Evolutionary conservation across 2,113 vertebrate genomes (phyloP).

Genomic region (Aptenodytes patagonicus): DNA sequence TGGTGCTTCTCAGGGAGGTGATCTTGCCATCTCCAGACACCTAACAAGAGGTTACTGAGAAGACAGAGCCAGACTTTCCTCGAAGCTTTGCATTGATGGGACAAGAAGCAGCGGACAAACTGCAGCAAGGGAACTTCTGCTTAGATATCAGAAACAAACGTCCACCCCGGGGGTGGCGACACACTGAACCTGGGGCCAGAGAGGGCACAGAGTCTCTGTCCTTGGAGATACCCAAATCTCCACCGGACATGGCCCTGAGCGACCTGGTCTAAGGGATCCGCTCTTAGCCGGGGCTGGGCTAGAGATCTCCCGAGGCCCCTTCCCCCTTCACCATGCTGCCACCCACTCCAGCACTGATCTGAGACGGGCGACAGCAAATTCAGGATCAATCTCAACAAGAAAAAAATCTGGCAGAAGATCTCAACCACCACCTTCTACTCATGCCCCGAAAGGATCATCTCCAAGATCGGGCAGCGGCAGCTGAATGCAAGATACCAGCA

Average conservation of each 20-base stretch:
- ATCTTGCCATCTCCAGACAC: background rate
- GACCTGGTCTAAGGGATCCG: background rate
- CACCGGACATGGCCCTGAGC: background rate
- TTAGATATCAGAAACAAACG: accelerated
- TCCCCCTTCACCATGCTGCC: background rate
- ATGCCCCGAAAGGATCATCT: background rate
- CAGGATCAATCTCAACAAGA: background rate
- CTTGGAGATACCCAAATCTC: background rate
- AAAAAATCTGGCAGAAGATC: background rate
- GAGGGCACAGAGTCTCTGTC: background rate
- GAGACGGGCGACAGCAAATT: background rate
- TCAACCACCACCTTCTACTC: background rate
- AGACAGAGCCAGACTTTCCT: background rate
- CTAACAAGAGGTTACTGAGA: background rate
- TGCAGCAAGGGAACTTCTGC: background rate
- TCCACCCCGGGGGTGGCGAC: background rate
- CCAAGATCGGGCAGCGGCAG: background rate
- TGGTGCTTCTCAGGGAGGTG: background rate
- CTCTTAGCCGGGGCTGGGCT: background rate
- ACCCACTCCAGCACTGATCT: background rate
- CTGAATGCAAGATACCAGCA: background rate
- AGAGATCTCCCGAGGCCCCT: background rate
- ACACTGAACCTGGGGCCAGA: background rate
- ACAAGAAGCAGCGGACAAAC: background rate
- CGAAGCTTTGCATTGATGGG: accelerated